These are phyloP conservation scores for Callospermophilus lateralis DNA, from an alignment of 2,113 vertebrate species.

Conservation along the genomic window DNA sequence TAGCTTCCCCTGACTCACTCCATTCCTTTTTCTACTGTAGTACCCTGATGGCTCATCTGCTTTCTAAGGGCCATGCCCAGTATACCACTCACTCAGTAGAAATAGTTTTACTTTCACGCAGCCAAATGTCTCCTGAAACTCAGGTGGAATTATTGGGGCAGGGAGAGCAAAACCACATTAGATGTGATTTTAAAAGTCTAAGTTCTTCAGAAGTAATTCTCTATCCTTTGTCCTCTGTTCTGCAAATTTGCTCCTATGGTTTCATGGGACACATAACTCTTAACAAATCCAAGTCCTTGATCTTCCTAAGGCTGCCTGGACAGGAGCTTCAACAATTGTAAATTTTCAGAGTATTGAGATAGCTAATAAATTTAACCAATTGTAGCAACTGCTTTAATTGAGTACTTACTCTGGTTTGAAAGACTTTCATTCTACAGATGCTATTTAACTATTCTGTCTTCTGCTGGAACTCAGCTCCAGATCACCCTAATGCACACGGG, in stretches of 20 bases:
- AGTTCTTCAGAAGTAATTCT: constrained; percentile 13
- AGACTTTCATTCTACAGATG: background rate
- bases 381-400: background rate
- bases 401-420: background rate
- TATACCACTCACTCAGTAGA: background rate
- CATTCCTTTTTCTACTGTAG: background rate
- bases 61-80: background rate
- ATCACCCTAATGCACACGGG: background rate
- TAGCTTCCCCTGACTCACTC: background rate
- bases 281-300: background rate
- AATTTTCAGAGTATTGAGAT: constrained; percentile 27
- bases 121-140: background rate
- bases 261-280: constrained; percentile 2
- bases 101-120: background rate
- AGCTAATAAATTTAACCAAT: background rate
- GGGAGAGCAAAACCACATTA: background rate
- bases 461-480: background rate
- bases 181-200: too few relatives aligned
- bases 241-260: background rate
- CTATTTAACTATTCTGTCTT: constrained; percentile 35
- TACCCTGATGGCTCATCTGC: background rate
- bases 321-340: background rate
- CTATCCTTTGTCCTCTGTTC: background rate
- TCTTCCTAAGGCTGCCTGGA: background rate
- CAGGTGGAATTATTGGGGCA: background rate